These are phyloP conservation scores for Prorops nasuta DNA, from an alignment of 1,140 invertebrate genomes.

Conservation along the genomic window DNA sequence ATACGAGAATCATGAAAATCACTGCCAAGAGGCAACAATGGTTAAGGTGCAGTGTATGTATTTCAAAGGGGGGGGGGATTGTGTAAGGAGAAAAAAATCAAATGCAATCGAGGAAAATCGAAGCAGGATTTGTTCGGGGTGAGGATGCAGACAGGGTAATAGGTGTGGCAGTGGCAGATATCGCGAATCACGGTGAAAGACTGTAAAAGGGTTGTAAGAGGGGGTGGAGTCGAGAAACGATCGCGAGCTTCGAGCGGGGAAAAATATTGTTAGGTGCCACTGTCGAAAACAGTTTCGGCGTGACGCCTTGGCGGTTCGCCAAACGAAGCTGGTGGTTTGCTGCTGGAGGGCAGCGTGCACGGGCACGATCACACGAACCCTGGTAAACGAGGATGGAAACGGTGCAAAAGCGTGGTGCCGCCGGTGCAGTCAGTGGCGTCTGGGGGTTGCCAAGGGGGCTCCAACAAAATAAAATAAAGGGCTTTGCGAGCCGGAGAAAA, in stretches of 20 bases:
- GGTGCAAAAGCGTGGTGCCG: constrained; percentile 7
- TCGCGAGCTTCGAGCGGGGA: constrained; percentile 8
- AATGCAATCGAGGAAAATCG: not conserved
- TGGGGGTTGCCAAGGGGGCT: constrained; percentile 16
- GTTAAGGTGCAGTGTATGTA: too few species aligned
- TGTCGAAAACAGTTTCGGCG: constrained; percentile 43
- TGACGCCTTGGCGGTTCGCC: constrained; percentile 43
- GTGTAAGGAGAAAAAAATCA: not conserved
- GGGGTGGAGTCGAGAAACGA: not conserved
- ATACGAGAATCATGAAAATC: too few species aligned
- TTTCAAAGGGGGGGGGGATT: not conserved
- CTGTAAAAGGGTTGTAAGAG: not conserved
- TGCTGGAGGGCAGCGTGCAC: constrained; percentile 1
- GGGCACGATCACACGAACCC: not conserved
- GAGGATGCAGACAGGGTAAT: not conserved
- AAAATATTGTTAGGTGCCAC: constrained; percentile 38
- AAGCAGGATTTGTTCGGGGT: not conserved
- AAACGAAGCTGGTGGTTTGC: constrained; percentile 40
- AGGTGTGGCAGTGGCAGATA: too few species aligned
- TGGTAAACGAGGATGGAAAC: constrained; percentile 6
- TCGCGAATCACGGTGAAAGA: not conserved
- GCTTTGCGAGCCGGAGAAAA: constrained; percentile 36
- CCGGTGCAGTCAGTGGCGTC: constrained; percentile 16
- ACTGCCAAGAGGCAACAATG: too few species aligned
- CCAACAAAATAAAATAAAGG: constrained; percentile 43